Base-by-base conservation (phyloP, 2,888 invertebrate species). In the Geophilus truncorum region DNA sequence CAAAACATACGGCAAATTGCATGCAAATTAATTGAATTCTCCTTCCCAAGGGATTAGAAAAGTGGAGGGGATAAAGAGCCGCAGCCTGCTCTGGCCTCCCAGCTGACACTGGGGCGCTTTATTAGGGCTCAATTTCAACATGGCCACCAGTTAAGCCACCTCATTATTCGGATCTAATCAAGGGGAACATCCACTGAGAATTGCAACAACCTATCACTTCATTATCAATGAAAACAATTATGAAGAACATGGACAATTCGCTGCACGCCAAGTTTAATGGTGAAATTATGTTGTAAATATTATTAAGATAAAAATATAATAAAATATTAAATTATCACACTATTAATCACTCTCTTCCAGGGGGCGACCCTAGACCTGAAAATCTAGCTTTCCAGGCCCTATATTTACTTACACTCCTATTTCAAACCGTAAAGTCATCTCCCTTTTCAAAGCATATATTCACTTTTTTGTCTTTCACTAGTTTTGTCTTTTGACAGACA, bases 1-100 rank as follows among this genome's bases (percentile, higher is more conserved):
- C 25, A 62, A 62, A 62, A 62, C 62, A 62, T 62, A 62, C 62
- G 62, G 62, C 62, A 62, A 62, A 62, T 62, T 62, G 62, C 62
- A 62, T 62, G 62, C 62, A 62, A 62, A 62, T 62, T 62, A 62
- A 62, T 62, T 62, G 62, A 62, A 62, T 62, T 28, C 62, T 28
- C 28, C 62, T 28, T 62, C 62, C 62, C 62, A 62, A 5, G 28
- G 62, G 62, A 62, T 62, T 62, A 62, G 62, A 62, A 5, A 25
- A 57, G 2, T 18, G n/a, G 62, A 25, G 62, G 25, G 62, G 62
- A 25, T 62, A 62, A 62, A 62, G 62, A 62, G 62, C 62, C 62
- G 23, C 62, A 62, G 62, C 62, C 28, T 62, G 25, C 25, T 25
- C 62, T 62, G 62, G 62, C 62, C 62, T 62, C 62, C 62, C 62